A percentile compares a stretch with the other conserved stretches of the same genome.
Evolutionary conservation across 1,140 invertebrate species (phyloP).

Genomic region (Hylaeus volcanicus): DNA sequence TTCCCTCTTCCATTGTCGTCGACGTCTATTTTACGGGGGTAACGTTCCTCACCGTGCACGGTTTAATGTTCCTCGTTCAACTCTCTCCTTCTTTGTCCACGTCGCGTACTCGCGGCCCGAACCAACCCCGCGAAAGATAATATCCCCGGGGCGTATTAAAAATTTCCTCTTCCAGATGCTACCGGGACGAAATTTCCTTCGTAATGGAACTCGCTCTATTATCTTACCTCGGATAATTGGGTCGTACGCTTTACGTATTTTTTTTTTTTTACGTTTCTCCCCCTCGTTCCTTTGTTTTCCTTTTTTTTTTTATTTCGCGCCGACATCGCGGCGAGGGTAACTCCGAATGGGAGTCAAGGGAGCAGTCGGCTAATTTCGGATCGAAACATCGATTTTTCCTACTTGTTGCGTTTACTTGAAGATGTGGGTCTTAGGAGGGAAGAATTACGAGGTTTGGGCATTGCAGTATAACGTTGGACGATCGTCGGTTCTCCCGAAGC

Average conservation of each 20-base stretch:
- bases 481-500: no score
- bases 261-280: neutral
- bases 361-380: no score
- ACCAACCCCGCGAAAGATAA: conserved; percentile 1
- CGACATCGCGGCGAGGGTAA: conserved; percentile 1
- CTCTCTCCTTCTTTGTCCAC: conserved; percentile 11
- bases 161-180: conserved; percentile 46
- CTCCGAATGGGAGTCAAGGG: conserved; percentile 36
- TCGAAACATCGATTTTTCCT: no score
- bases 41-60: neutral
- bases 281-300: neutral
- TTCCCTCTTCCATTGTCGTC: neutral
- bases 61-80: conserved; percentile 20
- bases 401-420: no score
- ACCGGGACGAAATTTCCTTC: conserved; percentile 40
- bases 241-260: conserved; percentile 31
- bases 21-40: neutral
- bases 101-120: conserved; percentile 3
- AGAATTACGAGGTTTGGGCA: no score
- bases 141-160: conserved; percentile 42
- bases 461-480: no score
- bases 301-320: neutral
- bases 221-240: conserved; percentile 46
- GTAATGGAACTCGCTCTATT: conserved; percentile 49
- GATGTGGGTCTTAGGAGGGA: no score